Base-by-base conservation (phyloP, 2,797 vertebrate species). In the Pipistrellus pipistrellus region DNA sequence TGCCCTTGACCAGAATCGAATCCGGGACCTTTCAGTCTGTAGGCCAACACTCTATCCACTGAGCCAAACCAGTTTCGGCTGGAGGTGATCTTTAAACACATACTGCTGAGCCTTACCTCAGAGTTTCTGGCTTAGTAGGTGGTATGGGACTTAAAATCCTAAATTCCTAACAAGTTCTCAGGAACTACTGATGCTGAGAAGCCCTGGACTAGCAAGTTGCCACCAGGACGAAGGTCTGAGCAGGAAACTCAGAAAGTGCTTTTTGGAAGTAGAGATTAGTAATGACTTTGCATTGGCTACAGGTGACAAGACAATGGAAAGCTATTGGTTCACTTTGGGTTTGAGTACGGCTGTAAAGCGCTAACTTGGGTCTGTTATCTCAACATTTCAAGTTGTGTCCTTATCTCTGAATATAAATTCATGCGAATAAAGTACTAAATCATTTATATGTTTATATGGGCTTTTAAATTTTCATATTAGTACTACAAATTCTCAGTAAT, bases 341-440 rank as follows among this genome's bases (percentile, higher is more conserved):
- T 27, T 64, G 23, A 64, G 20, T 64, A 30, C 4, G 72, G 18
- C 9, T 21, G 14, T 48, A 38, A 78, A 30, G n/a, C n/a, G 23
- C 48, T 86, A 23, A 64, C 78, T 85, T 77, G 78, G 13, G 23
- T 80, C 73, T 84, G 14, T 44, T 91, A 62, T 51, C 64, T 80
- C 48, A 46, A 6, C 2, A 44, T 62, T 62, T 62, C 59, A 62
- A 62, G 7, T 77, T 75, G 53, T 87, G 11, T 7, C 48, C 27
- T 85, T 85, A 76, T 4, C 32, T 88, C 68, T 80, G 84, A 75
- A 66, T 91, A n/a, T 91, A 32, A 94, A 59, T 3, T 77, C 69
- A 83, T 18, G 30, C 84, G n/a, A 18, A 64, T 73, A 66, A 90
- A 17, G 3, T 66, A 18, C 32, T 81, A 90, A 44, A 55, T 91